Percentiles rank a stretch among this genome's conserved stretches.
These are phyloP conservation scores for Champsocephalus esox DNA, from an alignment of 2,797 vertebrate genomes.

Conservation along the genomic window DNA sequence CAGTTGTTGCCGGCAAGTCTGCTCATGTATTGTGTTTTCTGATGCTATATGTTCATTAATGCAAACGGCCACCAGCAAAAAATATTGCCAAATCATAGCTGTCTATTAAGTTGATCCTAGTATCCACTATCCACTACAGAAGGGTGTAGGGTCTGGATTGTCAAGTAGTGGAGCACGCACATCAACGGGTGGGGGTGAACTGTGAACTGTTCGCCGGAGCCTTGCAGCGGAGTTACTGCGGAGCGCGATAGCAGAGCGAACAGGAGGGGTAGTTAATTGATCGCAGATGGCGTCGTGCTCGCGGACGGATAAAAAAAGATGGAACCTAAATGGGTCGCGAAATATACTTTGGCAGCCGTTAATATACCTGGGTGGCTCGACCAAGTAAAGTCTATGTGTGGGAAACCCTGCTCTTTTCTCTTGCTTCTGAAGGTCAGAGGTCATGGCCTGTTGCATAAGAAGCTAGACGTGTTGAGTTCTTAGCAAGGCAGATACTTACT, in stretches of 20 bases:
- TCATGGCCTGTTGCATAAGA: constrained; percentile 17
- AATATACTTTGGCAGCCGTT: too few species aligned
- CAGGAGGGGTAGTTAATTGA: too few species aligned
- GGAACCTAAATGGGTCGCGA: too few species aligned
- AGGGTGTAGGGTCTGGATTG: too few species aligned
- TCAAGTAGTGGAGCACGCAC: not conserved
- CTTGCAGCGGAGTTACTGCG: too few species aligned
- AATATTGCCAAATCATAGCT: constrained; percentile 17
- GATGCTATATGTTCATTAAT: constrained; percentile 27
- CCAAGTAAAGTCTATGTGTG: too few species aligned
- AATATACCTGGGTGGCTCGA: too few species aligned
- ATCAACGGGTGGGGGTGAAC: too few species aligned
- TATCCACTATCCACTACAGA: not conserved
- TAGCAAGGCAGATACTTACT: not conserved
- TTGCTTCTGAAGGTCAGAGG: constrained; percentile 14
- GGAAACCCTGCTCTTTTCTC: not conserved
- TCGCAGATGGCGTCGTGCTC: too few species aligned
- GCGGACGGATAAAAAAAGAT: too few species aligned
- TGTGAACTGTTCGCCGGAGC: too few species aligned
- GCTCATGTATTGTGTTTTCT: constrained; percentile 30
- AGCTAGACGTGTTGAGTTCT: not conserved
- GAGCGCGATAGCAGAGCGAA: too few species aligned
- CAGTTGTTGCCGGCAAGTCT: constrained; percentile 40
- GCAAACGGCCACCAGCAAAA: constrained; percentile 31
- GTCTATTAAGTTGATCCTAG: constrained; percentile 2